Percentiles rank a stretch among this genome's conserved stretches.
Conservation (phyloP, 2,113 vertebrate species). For the Chitala chitala region DNA sequence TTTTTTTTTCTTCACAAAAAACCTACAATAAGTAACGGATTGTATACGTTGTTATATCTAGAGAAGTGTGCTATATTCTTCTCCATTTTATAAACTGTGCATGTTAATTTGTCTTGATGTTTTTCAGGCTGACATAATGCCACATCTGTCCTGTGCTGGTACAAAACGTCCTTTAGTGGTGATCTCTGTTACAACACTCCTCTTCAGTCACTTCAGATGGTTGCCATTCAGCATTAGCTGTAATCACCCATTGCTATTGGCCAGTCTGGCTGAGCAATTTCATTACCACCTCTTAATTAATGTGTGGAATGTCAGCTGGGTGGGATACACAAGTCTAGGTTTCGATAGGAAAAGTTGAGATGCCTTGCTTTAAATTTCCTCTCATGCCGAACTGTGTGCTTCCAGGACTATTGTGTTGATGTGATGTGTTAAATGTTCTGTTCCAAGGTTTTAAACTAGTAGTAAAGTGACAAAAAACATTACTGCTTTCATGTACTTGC, state of each 20-base stretch:
- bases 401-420: no score
- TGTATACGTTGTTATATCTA: no score
- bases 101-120: no score
- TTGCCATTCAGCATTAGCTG: conserved; percentile 31
- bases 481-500: no score
- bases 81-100: no score
- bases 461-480: no score
- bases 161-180: conserved; percentile 32
- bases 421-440: no score
- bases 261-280: conserved; percentile 28
- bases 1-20: no score
- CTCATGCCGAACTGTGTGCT: neutral
- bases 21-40: no score
- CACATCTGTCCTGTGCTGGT: conserved; percentile 34
- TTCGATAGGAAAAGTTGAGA: neutral
- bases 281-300: conserved; percentile 28
- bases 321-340: neutral
- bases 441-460: no score
- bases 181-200: neutral
- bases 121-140: conserved; percentile 42
- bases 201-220: conserved; percentile 3
- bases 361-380: neutral
- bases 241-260: conserved; percentile 32
- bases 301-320: conserved; percentile 1
- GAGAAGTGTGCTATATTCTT: no score